Base-by-base conservation (phyloP, 2,888 invertebrate species). In the Colostygia pectinataria region DNA sequence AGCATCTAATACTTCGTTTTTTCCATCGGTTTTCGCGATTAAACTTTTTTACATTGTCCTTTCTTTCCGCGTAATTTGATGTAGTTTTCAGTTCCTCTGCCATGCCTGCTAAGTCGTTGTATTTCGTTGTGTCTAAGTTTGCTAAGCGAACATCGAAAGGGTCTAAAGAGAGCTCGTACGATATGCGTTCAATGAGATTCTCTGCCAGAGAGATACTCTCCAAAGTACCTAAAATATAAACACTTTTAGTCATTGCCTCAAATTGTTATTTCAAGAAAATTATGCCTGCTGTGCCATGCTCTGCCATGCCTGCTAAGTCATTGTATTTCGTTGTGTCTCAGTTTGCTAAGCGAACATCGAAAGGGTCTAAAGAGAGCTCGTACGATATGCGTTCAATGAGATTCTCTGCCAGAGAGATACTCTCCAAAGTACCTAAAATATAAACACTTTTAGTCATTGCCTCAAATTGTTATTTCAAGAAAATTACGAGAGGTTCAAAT, bases 1-100 rank as follows among this genome's bases (percentile, higher is more conserved):
- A 84, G n/a, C 94, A 61, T 25, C 92, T 75, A 0, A 93, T 75
- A 0, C 93, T 95, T 37, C 91, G 91, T 74, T 95, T 95, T 65
- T 91, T 93, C 95, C 95, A 95, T 38, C 94, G 84, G 74, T 95
- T 95, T 52, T 89, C 60, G n/a, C 74, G 63, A 66, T 94, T 94
- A 61, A 91, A 94, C 10, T 79, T 66, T 14, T 84, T 76, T 1
- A 93, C 84, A 2, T 71, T 77, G 20, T 68, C 66, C 59, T 81
- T 86, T 31, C 94, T 80, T 12, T 74, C 64, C 0, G 81, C 79
- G 53, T 92, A 93, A 13, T 93, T 83, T 0, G 92, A 87, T 46
- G 90, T 87, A 32, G 66, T 72, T 65, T 86, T 90, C 8, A 93
- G 55, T 13, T 91, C 90, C 0, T 91, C 79, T 8, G 92, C 75